These are phyloP conservation scores for Todiramphus saurophagus DNA, from an alignment of 2,113 vertebrate species.

Conservation along the genomic window DNA sequence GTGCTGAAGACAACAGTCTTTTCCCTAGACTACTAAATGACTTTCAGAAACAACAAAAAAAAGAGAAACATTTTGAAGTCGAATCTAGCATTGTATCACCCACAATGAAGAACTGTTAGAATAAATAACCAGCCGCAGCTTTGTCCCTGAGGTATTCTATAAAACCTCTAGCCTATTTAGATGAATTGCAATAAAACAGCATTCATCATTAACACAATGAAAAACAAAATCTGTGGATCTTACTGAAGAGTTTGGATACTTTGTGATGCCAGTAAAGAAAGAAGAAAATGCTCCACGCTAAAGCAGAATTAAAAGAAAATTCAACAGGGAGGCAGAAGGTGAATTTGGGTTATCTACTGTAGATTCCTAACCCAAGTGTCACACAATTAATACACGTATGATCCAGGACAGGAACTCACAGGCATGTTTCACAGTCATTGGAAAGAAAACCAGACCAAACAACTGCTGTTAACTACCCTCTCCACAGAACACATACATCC, in stretches of 20 bases:
- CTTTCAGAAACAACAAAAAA: neutral
- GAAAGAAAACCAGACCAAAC: neutral
- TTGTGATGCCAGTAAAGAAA: neutral
- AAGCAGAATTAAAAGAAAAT: neutral
- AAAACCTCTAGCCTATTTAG: neutral
- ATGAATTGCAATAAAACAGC: neutral
- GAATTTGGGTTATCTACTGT: neutral
- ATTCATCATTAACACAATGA: neutral
- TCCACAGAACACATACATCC: neutral
- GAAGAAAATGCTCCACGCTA: neutral
- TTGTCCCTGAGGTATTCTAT: neutral
- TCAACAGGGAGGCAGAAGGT: neutral
- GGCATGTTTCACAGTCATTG: fast-evolving
- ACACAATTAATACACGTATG: neutral
- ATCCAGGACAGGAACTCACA: neutral
- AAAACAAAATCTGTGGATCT: neutral
- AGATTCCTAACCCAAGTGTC: neutral
- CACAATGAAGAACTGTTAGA: neutral
- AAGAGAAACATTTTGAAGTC: neutral
- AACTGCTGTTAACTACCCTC: neutral
- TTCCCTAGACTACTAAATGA: neutral
- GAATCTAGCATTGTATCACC: neutral
- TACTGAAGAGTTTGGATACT: neutral
- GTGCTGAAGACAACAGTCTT: neutral
- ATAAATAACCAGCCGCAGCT: neutral